Evolutionary conservation across 2,888 invertebrate species (phyloP).

Genomic region (Teleogryllus oceanicus): DNA sequence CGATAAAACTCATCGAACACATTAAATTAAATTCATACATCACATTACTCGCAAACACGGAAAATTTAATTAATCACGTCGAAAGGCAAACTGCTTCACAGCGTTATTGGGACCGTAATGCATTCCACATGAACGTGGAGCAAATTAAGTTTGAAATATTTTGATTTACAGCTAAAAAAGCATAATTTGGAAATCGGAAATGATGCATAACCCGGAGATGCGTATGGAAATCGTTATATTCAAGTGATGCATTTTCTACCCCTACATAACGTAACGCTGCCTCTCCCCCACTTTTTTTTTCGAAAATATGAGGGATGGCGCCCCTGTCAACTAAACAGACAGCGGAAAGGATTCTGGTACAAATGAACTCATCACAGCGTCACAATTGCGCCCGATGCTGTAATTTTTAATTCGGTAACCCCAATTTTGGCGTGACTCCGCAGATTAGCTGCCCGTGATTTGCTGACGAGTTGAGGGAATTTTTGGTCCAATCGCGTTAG

Average conservation of each 20-base stretch:
- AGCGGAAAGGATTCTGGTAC: background rate
- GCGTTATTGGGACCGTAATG: background rate
- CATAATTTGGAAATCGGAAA: constrained; percentile 18
- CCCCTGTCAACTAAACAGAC: background rate
- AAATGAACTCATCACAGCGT: background rate
- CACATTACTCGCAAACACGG: background rate
- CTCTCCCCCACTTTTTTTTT: too few species aligned
- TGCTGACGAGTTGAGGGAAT: constrained; percentile 18
- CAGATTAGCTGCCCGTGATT: constrained; percentile 3
- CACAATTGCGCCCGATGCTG: background rate
- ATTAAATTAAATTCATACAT: constrained; percentile 1
- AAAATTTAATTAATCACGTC: background rate
- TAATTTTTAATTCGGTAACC: constrained; percentile 18
- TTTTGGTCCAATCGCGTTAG: constrained; percentile 6
- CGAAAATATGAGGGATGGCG: too few species aligned
- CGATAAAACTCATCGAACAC: background rate
- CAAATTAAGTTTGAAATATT: constrained; percentile 18
- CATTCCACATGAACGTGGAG: constrained; percentile 8
- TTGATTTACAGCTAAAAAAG: background rate
- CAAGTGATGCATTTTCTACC: too few species aligned
- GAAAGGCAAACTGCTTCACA: background rate
- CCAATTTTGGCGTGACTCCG: background rate
- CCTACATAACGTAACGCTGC: too few species aligned
- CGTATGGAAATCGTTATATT: too few species aligned
- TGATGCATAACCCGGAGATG: background rate